Evolutionary conservation across 2,888 invertebrate species (phyloP).

Genomic region (Alitta virens): DNA sequence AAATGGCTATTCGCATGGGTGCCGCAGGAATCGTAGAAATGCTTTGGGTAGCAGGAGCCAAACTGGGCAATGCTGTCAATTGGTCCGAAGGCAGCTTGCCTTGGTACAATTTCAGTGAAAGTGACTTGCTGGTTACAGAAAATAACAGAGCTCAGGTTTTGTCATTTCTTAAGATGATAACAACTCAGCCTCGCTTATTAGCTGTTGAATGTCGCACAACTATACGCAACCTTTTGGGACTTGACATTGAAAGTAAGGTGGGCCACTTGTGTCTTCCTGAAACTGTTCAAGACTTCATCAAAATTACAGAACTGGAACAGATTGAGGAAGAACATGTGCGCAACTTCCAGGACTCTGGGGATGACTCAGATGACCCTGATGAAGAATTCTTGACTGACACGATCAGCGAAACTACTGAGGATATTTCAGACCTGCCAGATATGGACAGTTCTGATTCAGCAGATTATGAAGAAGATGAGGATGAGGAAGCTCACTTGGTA

Average conservation of each 20-base stretch:
- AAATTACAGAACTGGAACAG: conserved; percentile 2
- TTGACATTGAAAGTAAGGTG: conserved; percentile 11
- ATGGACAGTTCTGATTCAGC: not conserved
- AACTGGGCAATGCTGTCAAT: not conserved
- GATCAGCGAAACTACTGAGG: conserved; percentile 11
- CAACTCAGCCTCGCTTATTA: not conserved
- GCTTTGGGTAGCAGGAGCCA: conserved; percentile 11
- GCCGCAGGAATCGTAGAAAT: conserved; percentile 4
- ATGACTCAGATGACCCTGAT: conserved; percentile 4
- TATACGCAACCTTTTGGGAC: not conserved
- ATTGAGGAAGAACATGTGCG: conserved; percentile 11
- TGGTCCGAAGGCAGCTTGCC: conserved; percentile 8
- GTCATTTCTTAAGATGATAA: conserved; percentile 1
- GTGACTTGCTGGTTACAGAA: not conserved
- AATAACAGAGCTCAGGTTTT: not conserved
- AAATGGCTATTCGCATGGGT: conserved; percentile 10
- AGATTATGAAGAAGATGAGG: conserved; percentile 6
- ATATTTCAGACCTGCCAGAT: conserved; percentile 9
- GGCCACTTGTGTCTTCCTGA: conserved; percentile 4
- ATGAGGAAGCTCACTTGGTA: conserved; percentile 1
- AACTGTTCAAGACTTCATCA: conserved; percentile 10
- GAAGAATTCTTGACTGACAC: conserved; percentile 11
- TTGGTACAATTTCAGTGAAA: not conserved
- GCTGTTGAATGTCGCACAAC: conserved; percentile 9
- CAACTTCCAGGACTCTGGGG: not conserved